phyloP scores from a whole-genome alignment of 1,140 invertebrate species.

The Drosophila pseudoananassae region DNA sequence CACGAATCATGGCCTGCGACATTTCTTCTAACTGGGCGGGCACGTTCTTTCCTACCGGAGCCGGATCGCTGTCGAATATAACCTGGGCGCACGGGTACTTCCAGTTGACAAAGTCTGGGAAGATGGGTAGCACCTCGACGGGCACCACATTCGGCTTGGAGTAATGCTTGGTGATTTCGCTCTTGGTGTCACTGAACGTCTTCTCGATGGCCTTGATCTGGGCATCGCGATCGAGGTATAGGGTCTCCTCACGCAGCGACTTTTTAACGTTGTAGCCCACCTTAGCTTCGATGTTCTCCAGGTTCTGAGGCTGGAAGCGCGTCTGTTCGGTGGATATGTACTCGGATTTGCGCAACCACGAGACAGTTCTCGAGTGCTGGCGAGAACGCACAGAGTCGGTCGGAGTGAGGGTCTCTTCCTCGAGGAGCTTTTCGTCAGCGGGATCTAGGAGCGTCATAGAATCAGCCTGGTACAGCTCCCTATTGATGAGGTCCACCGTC shows the following conservation, averaged over 20 bases:
- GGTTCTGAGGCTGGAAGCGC: slow-evolving; percentile 96
- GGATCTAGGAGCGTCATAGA: slow-evolving; percentile 90
- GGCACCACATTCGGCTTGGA: slow-evolving; percentile 96
- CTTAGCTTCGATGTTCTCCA: slow-evolving; percentile 98
- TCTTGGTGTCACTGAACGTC: slow-evolving; percentile 97
- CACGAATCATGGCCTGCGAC: slow-evolving; percentile 99
- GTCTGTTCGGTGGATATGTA: slow-evolving; percentile 99
- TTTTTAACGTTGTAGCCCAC: slow-evolving; percentile 99
- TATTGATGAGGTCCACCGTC: slow-evolving; percentile 97
- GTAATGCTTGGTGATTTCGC: slow-evolving; percentile 95
- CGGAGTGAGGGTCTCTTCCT: slow-evolving; percentile 95
- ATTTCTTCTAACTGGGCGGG: slow-evolving; percentile 97
- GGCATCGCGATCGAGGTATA: slow-evolving; percentile 98
- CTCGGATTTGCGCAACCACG: slow-evolving; percentile 98
- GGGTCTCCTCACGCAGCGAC: slow-evolving; percentile 95
- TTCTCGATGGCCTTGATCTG: slow-evolving; percentile 99
- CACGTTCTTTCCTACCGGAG: slow-evolving; percentile 91
- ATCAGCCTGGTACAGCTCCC: slow-evolving; percentile 95
- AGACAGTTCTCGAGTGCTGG: slow-evolving; percentile 96
- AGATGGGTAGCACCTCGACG: slow-evolving; percentile 95
- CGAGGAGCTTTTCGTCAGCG: slow-evolving; percentile 95
- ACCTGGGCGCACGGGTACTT: slow-evolving; percentile 99
- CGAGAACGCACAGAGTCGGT: slow-evolving; percentile 94
- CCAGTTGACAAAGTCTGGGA: slow-evolving; percentile 98
- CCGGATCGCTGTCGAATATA: slow-evolving; percentile 99